These are phyloP conservation scores for Seriola quinqueradiata DNA, from an alignment of 2,113 vertebrate genomes.

Conservation along the genomic window DNA sequence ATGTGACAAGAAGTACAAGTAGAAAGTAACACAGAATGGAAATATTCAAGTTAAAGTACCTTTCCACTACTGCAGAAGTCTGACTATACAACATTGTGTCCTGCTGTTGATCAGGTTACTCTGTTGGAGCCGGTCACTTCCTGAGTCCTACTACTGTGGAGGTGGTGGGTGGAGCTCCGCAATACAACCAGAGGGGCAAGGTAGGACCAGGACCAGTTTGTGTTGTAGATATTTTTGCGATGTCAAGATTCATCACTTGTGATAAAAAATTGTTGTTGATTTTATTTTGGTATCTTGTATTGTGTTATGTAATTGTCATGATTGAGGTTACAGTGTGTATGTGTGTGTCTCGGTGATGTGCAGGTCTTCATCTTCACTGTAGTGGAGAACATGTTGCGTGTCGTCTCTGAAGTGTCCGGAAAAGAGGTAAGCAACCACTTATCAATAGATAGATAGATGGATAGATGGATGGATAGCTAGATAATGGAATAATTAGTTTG, in stretches of 20 bases:
- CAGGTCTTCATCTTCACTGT: slow-evolving; percentile 91
- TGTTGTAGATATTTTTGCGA: neutral
- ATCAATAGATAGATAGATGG: neutral
- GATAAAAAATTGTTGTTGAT: neutral
- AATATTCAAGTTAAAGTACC: neutral
- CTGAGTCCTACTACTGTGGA: slow-evolving; percentile 81
- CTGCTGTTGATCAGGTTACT: slow-evolving; percentile 87
- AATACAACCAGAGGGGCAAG: slow-evolving; percentile 94
- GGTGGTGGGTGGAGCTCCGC: slow-evolving; percentile 94
- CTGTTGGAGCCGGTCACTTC: slow-evolving; percentile 94
- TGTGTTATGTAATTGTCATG: neutral
- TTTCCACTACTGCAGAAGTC: neutral
- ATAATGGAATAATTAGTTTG: neutral
- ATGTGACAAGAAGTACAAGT: too few relatives aligned
- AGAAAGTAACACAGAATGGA: neutral
- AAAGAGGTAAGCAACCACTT: slow-evolving; percentile 85
- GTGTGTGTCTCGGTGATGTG: neutral
- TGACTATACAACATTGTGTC: neutral
- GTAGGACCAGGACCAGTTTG: slow-evolving; percentile 81
- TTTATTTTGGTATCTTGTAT: neutral
- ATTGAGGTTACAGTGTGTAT: neutral
- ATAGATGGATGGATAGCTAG: neutral
- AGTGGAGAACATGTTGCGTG: slow-evolving; percentile 74
- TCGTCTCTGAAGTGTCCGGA: slow-evolving; percentile 86
- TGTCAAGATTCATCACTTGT: neutral